Percentiles rank a stretch among this genome's conserved stretches.
Conservation (phyloP, 2,797 vertebrate species). For the Darevskia mixta region DNA sequence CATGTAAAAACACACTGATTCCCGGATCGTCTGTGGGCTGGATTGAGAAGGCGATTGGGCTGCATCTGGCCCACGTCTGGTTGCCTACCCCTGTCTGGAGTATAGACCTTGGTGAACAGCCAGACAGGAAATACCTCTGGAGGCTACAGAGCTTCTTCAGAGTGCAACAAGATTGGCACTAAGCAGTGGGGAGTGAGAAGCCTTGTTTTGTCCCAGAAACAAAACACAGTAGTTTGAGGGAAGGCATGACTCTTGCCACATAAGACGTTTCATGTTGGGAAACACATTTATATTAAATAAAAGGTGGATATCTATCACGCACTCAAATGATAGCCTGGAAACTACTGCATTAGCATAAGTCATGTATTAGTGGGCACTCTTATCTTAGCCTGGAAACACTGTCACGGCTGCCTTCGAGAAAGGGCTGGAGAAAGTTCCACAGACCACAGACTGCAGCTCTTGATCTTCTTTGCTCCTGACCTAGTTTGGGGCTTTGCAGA, state of each 20-base stretch:
- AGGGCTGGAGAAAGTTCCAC: neutral
- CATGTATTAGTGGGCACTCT: no score
- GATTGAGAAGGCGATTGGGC: no score
- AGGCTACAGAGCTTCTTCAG: neutral
- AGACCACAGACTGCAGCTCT: neutral
- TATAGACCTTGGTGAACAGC: neutral
- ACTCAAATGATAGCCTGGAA: neutral
- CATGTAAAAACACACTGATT: no score
- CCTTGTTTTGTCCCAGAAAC: neutral
- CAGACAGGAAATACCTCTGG: no score
- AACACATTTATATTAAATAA: neutral
- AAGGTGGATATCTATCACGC: neutral
- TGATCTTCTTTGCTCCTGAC: conserved; percentile 15
- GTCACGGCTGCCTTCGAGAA: neutral
- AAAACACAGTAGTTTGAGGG: neutral
- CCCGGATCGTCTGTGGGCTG: no score
- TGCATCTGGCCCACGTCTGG: no score
- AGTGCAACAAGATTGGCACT: neutral
- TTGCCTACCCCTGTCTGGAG: no score
- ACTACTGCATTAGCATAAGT: no score
- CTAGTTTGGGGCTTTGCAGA: conserved; percentile 1
- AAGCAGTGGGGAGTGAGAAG: neutral
- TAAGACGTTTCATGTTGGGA: neutral
- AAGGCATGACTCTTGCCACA: neutral
- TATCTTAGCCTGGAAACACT: neutral